phyloP scores from a whole-genome alignment of 2,113 vertebrate species.

The Sus scrofa region DNA sequence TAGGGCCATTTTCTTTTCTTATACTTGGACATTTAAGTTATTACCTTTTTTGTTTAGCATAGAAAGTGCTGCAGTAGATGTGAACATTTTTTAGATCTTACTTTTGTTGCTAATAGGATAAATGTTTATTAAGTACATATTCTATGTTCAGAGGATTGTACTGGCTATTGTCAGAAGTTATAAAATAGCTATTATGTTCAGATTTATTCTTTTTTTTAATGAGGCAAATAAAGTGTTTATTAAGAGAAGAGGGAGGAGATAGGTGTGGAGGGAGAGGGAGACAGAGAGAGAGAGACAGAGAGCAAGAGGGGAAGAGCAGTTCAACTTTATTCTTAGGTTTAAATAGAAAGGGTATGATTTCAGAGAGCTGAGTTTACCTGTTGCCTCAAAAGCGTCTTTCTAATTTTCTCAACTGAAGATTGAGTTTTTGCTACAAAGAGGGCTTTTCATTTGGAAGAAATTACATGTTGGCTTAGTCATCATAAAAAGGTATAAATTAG shows the following conservation, averaged over 20 bases:
- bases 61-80: slow-evolving; percentile 21
- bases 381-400: background rate
- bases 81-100: background rate
- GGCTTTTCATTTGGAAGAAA: background rate
- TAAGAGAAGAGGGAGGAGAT: too few species aligned
- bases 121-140: background rate
- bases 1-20: slow-evolving; percentile 4
- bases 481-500: background rate
- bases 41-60: background rate
- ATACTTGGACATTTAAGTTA: background rate
- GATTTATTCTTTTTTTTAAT: slow-evolving; percentile 21
- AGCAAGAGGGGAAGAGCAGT: too few species aligned
- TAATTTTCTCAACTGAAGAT: background rate
- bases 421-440: slow-evolving; percentile 8
- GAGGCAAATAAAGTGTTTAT: too few species aligned
- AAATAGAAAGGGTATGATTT: background rate
- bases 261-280: too few species aligned
- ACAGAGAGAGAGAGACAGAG: too few species aligned
- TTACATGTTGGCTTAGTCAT: background rate
- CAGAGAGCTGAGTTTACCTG: background rate
- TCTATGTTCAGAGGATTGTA: background rate
- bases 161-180: background rate
- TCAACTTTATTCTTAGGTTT: slow-evolving; percentile 31
- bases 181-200: background rate
- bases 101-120: background rate